These are phyloP conservation scores for Mohoua ochrocephala DNA, from an alignment of 2,113 vertebrate genomes.

Conservation along the genomic window DNA sequence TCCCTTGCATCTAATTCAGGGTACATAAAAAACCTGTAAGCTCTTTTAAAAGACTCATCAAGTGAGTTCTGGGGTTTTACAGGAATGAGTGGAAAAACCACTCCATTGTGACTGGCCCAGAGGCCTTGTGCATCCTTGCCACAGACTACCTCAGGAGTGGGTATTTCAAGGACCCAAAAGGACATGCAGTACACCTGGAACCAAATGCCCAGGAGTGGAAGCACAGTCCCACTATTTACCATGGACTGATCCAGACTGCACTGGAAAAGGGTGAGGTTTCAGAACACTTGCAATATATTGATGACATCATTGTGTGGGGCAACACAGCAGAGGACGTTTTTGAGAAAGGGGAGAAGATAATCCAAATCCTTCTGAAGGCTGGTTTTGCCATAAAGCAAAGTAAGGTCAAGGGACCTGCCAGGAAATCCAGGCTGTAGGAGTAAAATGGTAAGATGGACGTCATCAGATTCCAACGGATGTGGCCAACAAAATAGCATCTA, in stretches of 20 bases:
- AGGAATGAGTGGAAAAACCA: neutral
- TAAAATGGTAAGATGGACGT: neutral
- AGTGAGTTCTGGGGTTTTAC: neutral
- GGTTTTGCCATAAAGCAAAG: neutral
- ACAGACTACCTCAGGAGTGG: neutral
- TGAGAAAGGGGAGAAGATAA: neutral
- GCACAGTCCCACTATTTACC: neutral
- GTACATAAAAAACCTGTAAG: neutral
- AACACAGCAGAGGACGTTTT: neutral
- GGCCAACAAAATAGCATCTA: neutral
- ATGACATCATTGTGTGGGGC: neutral
- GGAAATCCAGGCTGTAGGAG: neutral
- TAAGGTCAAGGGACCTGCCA: neutral
- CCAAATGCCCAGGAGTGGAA: neutral
- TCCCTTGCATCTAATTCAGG: neutral
- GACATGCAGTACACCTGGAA: neutral
- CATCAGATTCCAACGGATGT: neutral
- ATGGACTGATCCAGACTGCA: neutral
- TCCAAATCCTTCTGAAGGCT: neutral
- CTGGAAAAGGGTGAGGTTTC: neutral
- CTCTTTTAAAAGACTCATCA: accelerated
- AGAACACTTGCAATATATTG: neutral
- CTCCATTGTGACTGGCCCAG: neutral
- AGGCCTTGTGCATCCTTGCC: neutral
- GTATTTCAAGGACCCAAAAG: neutral